Evolutionary conservation across 2,797 vertebrate genomes (phyloP).

Genomic region (Lophura swinhoii): DNA sequence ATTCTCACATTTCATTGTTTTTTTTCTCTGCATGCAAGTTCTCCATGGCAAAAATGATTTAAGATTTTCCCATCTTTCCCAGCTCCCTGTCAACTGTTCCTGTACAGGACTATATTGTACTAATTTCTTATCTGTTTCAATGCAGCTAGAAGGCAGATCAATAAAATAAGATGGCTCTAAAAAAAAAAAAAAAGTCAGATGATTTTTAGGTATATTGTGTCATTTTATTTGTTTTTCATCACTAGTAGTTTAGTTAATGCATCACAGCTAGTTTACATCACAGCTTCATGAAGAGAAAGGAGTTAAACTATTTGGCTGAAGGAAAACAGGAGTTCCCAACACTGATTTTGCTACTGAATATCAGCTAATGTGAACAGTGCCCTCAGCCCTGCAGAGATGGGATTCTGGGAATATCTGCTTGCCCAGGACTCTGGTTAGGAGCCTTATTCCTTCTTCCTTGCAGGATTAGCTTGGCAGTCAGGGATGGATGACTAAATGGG

Average conservation of each 20-base stretch:
- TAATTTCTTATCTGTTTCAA: neutral
- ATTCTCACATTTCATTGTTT: neutral
- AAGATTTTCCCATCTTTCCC: neutral
- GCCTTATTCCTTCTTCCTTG: fast-evolving
- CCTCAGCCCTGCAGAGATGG: neutral
- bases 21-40: neutral
- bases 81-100: neutral
- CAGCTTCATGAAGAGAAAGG: neutral
- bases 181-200: neutral
- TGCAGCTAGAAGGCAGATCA: neutral
- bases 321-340: neutral
- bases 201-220: neutral
- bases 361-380: neutral
- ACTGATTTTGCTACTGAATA: neutral
- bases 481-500: neutral
- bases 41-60: neutral
- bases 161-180: neutral
- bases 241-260: neutral
- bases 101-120: neutral
- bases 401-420: neutral
- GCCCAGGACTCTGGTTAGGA: neutral
- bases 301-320: neutral
- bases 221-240: neutral
- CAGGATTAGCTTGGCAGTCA: neutral
- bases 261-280: neutral